Percentiles rank a stretch among this genome's conserved stretches.
phyloP scores from a whole-genome alignment of 2,888 invertebrate genomes.

The Pheosia gnoma region DNA sequence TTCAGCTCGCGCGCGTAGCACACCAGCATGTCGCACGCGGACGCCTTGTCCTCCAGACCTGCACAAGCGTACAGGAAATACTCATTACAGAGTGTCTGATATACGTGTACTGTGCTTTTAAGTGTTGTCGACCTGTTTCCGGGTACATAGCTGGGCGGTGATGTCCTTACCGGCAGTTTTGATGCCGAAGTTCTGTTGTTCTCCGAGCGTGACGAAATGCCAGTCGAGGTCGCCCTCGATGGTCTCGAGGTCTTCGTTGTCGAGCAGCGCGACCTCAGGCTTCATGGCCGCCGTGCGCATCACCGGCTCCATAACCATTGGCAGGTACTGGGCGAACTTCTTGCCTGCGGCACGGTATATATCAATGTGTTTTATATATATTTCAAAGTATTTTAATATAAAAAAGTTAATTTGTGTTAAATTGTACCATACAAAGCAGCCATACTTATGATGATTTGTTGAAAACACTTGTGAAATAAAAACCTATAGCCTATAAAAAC shows the following conservation, averaged over 20 bases:
- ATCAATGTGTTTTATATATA: too few relatives aligned
- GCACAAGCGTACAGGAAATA: slow-evolving; percentile 7
- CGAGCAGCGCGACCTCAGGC: slow-evolving; percentile 95
- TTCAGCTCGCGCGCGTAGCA: slow-evolving; percentile 97
- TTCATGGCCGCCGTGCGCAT: slow-evolving; percentile 96
- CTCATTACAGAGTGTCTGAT: too few relatives aligned
- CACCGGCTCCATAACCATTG: slow-evolving; percentile 97
- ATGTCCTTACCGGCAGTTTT: slow-evolving; percentile 89
- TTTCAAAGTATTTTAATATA: too few relatives aligned
- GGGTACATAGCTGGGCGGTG: too few relatives aligned
- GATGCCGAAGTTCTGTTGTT: slow-evolving; percentile 97
- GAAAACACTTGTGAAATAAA: too few relatives aligned
- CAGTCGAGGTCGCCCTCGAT: slow-evolving; percentile 95
- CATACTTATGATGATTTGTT: too few relatives aligned
- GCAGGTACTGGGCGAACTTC: slow-evolving; percentile 95
- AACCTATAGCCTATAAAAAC: too few relatives aligned
- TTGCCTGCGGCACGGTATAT: slow-evolving; percentile 76
- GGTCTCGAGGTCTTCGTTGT: slow-evolving; percentile 93
- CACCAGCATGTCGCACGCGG: slow-evolving; percentile 98
- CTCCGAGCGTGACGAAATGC: slow-evolving; percentile 97
- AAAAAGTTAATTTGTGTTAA: too few relatives aligned
- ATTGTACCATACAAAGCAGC: too few relatives aligned
- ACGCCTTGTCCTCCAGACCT: slow-evolving; percentile 97
- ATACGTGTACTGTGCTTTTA: too few relatives aligned
- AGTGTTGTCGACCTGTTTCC: too few relatives aligned